Conservation (phyloP, 2,113 vertebrate species). For the Nyctibius bracteatus region DNA sequence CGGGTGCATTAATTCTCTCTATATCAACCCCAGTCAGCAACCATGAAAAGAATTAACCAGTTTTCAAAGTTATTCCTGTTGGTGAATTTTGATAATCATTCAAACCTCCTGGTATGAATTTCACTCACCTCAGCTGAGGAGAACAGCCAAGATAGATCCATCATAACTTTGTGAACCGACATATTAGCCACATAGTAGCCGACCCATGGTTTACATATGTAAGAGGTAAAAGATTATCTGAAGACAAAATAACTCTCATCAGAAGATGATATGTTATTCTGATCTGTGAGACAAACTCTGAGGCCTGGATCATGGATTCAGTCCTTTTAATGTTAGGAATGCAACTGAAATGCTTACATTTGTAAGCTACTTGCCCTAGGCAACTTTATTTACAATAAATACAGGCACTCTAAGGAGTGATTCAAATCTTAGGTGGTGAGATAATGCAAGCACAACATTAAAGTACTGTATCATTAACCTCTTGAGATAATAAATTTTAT, state of each 20-base stretch:
- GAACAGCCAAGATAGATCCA: background rate
- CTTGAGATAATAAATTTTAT: slow-evolving; percentile 44
- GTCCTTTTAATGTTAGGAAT: background rate
- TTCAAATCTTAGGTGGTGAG: slow-evolving; percentile 34
- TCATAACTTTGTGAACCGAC: background rate
- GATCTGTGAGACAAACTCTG: background rate
- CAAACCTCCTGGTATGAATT: background rate
- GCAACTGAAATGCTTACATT: background rate
- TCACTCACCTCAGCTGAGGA: background rate
- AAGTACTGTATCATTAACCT: background rate
- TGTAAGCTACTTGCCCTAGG: background rate
- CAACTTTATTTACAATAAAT: slow-evolving; percentile 12
- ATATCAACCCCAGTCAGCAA: background rate
- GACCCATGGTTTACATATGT: background rate
- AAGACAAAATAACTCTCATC: background rate
- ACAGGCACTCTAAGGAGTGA: background rate
- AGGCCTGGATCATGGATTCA: background rate
- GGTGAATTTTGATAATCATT: background rate
- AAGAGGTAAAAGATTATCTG: background rate
- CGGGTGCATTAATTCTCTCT: background rate
- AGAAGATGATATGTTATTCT: background rate
- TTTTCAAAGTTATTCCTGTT: background rate
- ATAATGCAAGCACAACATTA: background rate
- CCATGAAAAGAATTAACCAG: background rate
- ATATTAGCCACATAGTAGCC: background rate